A percentile compares a stretch with the other conserved stretches of the same genome.
Conservation (phyloP, 2,888 invertebrate species). For the Ligdia adustata region DNA sequence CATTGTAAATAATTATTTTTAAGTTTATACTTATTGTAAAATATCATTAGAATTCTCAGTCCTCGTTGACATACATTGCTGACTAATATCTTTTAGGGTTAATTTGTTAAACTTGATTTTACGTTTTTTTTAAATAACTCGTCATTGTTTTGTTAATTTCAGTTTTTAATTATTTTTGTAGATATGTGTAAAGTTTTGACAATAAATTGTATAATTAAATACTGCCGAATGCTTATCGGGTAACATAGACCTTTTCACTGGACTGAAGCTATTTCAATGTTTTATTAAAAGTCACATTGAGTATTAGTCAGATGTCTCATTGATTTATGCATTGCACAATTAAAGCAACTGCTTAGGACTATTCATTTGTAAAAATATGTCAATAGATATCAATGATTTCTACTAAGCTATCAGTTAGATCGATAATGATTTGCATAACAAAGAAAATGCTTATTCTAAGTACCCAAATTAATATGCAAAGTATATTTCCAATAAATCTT, state of each 20-base stretch:
- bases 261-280: no score
- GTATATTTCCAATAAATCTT: no score
- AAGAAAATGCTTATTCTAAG: no score
- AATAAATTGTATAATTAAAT: conserved; percentile 70
- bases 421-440: no score
- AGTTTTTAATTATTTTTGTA: conserved; percentile 57
- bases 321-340: no score
- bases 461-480: no score
- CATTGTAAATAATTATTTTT: conserved; percentile 78
- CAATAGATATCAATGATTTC: no score
- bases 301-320: no score
- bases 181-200: conserved; percentile 78
- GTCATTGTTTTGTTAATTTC: conserved; percentile 46
- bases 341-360: no score
- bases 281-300: no score
- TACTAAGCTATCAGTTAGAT: no score
- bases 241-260: conserved; percentile 35
- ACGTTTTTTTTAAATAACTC: conserved; percentile 35
- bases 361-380: no score
- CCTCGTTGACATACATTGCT: conserved; percentile 40
- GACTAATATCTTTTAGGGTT: conserved; percentile 27
- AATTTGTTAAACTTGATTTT: conserved; percentile 39
- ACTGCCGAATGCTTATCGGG: conserved; percentile 44
- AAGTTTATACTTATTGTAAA: conserved; percentile 77
- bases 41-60: conserved; percentile 59